A percentile compares a stretch with the other conserved stretches of the same genome.
Evolutionary conservation across 1,140 invertebrate genomes (phyloP).

Genomic region (Trichomalopsis sarcophagae): DNA sequence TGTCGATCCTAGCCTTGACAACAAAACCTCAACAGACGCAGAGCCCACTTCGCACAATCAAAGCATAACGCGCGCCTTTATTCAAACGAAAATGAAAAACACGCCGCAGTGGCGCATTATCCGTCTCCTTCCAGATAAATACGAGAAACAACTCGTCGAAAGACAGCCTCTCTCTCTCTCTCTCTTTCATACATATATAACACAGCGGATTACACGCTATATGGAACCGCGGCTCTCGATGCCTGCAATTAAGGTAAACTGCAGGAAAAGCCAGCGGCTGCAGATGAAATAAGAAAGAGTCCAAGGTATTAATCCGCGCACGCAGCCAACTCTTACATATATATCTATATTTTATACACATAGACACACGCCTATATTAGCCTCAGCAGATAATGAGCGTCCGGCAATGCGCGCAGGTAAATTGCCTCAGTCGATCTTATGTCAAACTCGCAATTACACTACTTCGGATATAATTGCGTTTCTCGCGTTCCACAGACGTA

Average conservation of each 20-base stretch:
- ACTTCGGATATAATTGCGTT: neutral
- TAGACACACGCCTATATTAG: too few species aligned
- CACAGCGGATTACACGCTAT: neutral
- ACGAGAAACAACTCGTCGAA: too few species aligned
- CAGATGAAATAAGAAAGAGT: neutral
- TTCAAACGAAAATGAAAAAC: too few species aligned
- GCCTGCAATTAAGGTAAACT: slow-evolving; percentile 3
- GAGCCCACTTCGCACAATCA: too few species aligned
- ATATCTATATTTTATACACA: neutral
- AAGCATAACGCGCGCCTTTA: too few species aligned
- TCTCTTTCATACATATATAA: too few species aligned
- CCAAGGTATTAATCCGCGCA: neutral
- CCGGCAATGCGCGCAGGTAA: neutral
- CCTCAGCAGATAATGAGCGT: neutral
- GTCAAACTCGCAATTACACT: neutral
- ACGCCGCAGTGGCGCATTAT: too few species aligned
- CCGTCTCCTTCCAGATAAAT: too few species aligned
- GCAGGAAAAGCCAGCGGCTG: slow-evolving; percentile 2
- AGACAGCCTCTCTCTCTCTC: too few species aligned
- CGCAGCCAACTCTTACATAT: neutral
- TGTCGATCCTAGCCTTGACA: too few species aligned
- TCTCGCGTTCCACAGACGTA: neutral
- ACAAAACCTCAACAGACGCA: too few species aligned
- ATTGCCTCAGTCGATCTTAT: neutral
- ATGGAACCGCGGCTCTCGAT: neutral